Conservation (phyloP, 2,888 invertebrate species). For the Eubasilissa splendida region DNA sequence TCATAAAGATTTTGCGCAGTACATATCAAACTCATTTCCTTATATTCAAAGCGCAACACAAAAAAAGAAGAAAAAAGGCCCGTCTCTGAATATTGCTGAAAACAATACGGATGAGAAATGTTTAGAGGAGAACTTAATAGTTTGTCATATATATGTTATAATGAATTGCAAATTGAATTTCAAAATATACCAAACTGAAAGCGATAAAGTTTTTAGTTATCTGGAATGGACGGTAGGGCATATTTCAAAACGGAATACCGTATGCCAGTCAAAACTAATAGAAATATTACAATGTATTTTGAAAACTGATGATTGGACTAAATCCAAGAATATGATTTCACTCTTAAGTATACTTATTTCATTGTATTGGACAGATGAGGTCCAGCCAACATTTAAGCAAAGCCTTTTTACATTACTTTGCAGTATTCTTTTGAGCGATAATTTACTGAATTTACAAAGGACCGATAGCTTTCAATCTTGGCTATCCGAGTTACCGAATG, state of each 20-base stretch:
- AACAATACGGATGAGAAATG: slow-evolving; percentile 66
- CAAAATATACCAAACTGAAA: slow-evolving; percentile 21
- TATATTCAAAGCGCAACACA: slow-evolving; percentile 67
- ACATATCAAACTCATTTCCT: slow-evolving; percentile 75
- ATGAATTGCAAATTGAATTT: slow-evolving; percentile 62
- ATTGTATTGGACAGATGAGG: slow-evolving; percentile 64
- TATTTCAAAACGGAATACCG: slow-evolving; percentile 32
- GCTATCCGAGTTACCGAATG: slow-evolving; percentile 72
- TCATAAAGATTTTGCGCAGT: slow-evolving; percentile 70
- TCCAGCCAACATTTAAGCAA: slow-evolving; percentile 64
- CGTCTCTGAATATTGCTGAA: slow-evolving; percentile 44
- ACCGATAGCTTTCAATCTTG: slow-evolving; percentile 69
- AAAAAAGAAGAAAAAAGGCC: slow-evolving; percentile 22
- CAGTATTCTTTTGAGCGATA: slow-evolving; percentile 68
- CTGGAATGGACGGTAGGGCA: slow-evolving; percentile 42
- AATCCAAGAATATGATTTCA: slow-evolving; percentile 64
- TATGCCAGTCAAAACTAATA: slow-evolving; percentile 43
- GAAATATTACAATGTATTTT: slow-evolving; percentile 59
- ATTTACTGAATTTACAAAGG: slow-evolving; percentile 65
- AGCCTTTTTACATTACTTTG: slow-evolving; percentile 68
- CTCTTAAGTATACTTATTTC: slow-evolving; percentile 67
- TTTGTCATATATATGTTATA: slow-evolving; percentile 71
- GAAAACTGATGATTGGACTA: slow-evolving; percentile 64
- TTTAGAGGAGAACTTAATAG: slow-evolving; percentile 71
- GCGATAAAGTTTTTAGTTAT: slow-evolving; percentile 46